Percentiles rank a stretch among this genome's conserved stretches.
These are phyloP conservation scores for Bolborhynchus lineola DNA, from an alignment of 2,113 vertebrate genomes.

Conservation along the genomic window DNA sequence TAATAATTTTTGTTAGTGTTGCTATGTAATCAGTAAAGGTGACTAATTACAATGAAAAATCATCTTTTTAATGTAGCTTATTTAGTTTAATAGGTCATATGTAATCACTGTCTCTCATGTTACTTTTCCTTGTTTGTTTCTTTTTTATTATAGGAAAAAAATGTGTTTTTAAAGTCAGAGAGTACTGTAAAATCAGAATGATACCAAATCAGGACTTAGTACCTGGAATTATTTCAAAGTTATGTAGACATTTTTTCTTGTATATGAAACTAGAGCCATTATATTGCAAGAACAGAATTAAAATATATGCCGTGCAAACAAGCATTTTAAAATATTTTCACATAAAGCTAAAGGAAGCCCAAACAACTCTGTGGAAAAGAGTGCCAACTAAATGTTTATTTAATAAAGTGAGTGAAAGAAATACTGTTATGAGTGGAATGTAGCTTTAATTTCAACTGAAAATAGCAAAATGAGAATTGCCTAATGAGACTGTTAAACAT, in stretches of 20 bases:
- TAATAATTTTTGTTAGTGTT: neutral
- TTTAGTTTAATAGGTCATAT: neutral
- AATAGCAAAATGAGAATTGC: neutral
- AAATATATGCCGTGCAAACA: neutral
- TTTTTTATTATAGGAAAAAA: neutral
- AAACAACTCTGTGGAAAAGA: neutral
- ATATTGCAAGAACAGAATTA: neutral
- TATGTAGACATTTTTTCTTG: neutral
- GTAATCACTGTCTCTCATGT: neutral
- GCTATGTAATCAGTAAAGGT: neutral
- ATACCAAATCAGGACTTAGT: neutral
- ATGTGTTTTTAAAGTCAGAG: neutral
- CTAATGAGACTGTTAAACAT: neutral
- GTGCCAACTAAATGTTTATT: neutral
- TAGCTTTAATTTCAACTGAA: neutral
- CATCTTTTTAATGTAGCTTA: neutral
- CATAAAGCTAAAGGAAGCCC: neutral
- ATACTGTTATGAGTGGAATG: neutral
- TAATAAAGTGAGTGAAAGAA: neutral
- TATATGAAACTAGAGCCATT: neutral
- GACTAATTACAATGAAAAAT: neutral
- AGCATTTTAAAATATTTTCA: neutral
- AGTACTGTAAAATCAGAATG: neutral
- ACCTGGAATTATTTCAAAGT: neutral
- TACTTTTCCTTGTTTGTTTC: neutral